Base-by-base conservation (phyloP, 2,113 vertebrate species). In the Hydrolagus affinis region DNA sequence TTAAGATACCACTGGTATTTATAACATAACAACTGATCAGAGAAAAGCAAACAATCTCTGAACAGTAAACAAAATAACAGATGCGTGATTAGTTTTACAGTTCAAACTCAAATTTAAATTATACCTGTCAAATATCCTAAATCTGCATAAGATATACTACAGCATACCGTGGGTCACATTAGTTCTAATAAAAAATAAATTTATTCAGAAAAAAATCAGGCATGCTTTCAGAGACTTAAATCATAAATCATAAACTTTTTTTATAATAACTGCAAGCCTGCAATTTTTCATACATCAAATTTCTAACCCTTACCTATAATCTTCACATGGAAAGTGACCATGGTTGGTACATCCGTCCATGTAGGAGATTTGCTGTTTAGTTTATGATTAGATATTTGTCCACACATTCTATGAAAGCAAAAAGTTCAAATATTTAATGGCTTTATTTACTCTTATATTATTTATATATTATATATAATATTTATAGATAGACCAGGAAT, bases 181-280 rank as follows among this genome's bases (percentile, higher is more conserved):
- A 98, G 95, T 93, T 91, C 96, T 97, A 98, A 97, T 97, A 98
- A 25, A 98, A 99, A 99, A 98, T 98, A 97, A 93, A 96, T 96
- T 96, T 97, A 91, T 96, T 95, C 93, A 97, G 97, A 97, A 94
- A 94, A 86, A 94, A 98, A 95, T 93, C 89, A 95, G 96, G 95
- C 96, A 96, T 96, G 97, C 96, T 91, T 92, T 93, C 92, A 93
- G 89, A 91, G 89, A 76, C 89, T 86, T 69, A n/a, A n/a, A n/a
- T n/a, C 57, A 77, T 64, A 70, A 89, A 91, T 89, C 89, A 90
- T 90, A 92, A 89, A 92, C 92, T 94, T 11, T 90, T n/a, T 94
- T 94, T 87, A 92, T 91, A 88, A 90, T 89, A 44, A 44, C 89
- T 92, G 92, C 44, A 94, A 94, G 90, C 89, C 75, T 90, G 90